Percentiles rank a stretch among this genome's conserved stretches.
Conservation (phyloP, 2,888 invertebrate species). For the Lasioglossum oenotherae region DNA sequence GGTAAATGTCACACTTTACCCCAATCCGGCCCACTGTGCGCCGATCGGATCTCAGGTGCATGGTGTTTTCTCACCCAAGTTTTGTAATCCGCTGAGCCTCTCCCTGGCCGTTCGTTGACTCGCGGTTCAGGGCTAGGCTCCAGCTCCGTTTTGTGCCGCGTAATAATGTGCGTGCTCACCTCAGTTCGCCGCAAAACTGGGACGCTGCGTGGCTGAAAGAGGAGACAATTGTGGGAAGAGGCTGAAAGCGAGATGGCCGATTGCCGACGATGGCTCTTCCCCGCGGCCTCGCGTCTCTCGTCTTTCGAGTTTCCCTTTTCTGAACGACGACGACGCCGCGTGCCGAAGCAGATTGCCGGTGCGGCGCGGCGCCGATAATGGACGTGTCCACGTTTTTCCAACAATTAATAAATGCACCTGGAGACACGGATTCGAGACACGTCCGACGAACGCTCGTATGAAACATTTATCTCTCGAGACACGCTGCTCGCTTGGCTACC, state of each 20-base stretch:
- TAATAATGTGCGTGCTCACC: constrained; percentile 63
- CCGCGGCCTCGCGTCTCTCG: not conserved
- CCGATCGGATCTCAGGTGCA: constrained; percentile 51
- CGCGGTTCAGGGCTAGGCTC: constrained; percentile 68
- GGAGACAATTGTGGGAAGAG: constrained; percentile 66
- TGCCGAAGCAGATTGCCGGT: not conserved
- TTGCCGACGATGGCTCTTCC: not conserved
- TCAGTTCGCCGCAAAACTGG: constrained; percentile 58
- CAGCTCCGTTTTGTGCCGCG: constrained; percentile 39
- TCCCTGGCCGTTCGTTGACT: constrained; percentile 67
- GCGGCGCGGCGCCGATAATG: not conserved
- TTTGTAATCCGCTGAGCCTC: constrained; percentile 58
- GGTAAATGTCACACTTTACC: too few relatives aligned
- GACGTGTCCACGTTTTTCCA: not conserved
- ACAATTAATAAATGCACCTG: constrained; percentile 16
- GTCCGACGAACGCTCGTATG: constrained; percentile 3
- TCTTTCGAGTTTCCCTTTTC: constrained; percentile 24
- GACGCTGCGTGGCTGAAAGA: constrained; percentile 60
- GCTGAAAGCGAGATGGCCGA: constrained; percentile 51
- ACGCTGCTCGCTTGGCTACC: not conserved
- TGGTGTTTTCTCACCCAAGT: constrained; percentile 40
- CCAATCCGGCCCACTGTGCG: too few relatives aligned
- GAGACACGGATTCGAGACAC: constrained; percentile 23
- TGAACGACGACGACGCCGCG: not conserved
- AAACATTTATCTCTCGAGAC: constrained; percentile 33